Evolutionary conservation across 2,113 vertebrate species (phyloP), one percentile per base, ranked within the genome.

Genomic region (Oostethus manadensis): DNA sequence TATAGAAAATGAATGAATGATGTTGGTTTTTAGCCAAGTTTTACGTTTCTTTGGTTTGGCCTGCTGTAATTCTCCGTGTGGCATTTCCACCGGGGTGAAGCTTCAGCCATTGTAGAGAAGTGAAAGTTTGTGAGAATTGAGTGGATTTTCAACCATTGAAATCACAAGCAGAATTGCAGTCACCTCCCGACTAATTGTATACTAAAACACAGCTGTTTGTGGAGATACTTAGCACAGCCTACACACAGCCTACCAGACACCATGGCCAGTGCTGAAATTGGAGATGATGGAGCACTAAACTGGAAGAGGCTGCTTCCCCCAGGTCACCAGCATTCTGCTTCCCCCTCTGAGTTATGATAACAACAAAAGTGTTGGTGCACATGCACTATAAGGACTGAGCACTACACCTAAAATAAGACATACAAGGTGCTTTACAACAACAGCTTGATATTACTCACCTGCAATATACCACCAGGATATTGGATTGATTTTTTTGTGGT

Each of bases 341-440:
- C 40, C 40, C 29, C 18, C 53, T 38, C 18, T 55, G 53, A 55
- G 53, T 55, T 42, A 55, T 55, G 40, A 40, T 55, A 40, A 55
- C 53, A 55, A 55, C 53, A 54, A 54, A 55, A 40, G 18, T 55
- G 53, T 40, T 40, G 53, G n/a, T 55, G 53, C 53, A 40, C 53
- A 55, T 40, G 33, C 53, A 55, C 53, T 21, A 55, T 40, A 40
- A 42, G 40, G 53, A 55, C 33, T 55, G 33, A 55, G 38, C 33
- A 55, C 35, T 40, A 20, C 35, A 21, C 18, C 21, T 55, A 40
- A 55, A 55, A 55, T 21, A 42, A 55, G 53, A 40, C 53, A 55
- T 20, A 13, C 3, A 40, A 55, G 33, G 18, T 42, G 33, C 35
- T 55, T 55, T 40, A 21, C n/a, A 40, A 55, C 53, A 55, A 21